Conservation (phyloP, 2,113 vertebrate species). For the Rhinoderma darwinii region DNA sequence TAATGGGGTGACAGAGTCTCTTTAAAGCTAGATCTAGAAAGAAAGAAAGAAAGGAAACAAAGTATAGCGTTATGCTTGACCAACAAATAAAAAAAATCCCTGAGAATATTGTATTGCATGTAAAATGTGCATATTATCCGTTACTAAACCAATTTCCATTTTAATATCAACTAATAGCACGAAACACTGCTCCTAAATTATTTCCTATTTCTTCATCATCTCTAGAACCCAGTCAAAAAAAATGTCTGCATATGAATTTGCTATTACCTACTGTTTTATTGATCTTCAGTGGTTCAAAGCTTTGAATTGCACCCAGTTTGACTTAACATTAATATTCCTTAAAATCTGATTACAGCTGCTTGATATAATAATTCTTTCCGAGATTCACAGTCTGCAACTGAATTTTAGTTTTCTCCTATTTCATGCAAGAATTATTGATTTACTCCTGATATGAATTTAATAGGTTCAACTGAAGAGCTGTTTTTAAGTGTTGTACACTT, state of each 20-base stretch:
- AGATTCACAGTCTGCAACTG: constrained; percentile 38
- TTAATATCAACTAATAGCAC: background rate
- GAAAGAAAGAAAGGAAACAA: background rate
- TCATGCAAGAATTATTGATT: constrained; percentile 54
- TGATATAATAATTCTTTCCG: constrained; percentile 53
- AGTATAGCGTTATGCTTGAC: background rate
- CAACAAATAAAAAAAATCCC: background rate
- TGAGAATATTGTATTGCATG: background rate
- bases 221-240: constrained; percentile 9
- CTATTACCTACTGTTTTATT: constrained; percentile 32
- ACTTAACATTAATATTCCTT: constrained; percentile 49
- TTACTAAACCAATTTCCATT: constrained; percentile 23
- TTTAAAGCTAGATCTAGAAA: too few relatives aligned
- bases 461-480: constrained; percentile 46
- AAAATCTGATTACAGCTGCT: constrained; percentile 51
- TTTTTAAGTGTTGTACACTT: constrained; percentile 43
- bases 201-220: constrained; percentile 16
- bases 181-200: constrained; percentile 18
- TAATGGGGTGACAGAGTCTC: too few relatives aligned
- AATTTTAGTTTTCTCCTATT: constrained; percentile 52
- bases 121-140: background rate
- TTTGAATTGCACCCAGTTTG: constrained; percentile 41
- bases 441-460: constrained; percentile 56
- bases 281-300: constrained; percentile 26
- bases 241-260: constrained; percentile 34